These are phyloP conservation scores for Zonotrichia albicollis DNA, from an alignment of 2,797 vertebrate species.

Conservation along the genomic window DNA sequence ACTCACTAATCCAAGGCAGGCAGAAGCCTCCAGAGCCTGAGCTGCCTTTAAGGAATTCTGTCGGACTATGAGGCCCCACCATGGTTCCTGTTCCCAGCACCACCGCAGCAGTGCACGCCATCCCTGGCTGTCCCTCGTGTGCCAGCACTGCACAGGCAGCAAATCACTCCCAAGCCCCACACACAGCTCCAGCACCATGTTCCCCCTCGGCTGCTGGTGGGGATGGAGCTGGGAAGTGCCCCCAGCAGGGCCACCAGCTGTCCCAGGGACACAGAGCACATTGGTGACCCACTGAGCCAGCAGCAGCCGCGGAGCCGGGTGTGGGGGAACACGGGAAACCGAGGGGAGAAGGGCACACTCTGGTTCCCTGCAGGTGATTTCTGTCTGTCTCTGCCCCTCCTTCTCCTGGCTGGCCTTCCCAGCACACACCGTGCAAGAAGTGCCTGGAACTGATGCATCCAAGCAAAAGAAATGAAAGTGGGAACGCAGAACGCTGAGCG, in stretches of 20 bases:
- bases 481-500: not conserved
- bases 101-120: fast-evolving
- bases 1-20: not conserved
- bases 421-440: not conserved
- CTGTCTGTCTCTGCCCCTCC: not conserved
- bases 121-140: not conserved
- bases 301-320: not conserved
- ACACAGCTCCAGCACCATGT: not conserved
- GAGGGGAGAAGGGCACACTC: not conserved
- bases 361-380: not conserved
- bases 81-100: not conserved
- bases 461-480: not conserved
- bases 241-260: not conserved
- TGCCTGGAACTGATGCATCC: fast-evolving
- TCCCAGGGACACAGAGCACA: not conserved
- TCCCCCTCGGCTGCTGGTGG: fast-evolving
- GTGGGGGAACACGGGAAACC: not conserved
- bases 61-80: not conserved
- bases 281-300: not conserved
- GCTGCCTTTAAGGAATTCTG: not conserved
- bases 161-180: not conserved
- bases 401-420: not conserved
- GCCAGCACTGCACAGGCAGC: not conserved
- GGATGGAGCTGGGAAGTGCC: not conserved
- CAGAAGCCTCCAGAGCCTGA: not conserved